Conservation (phyloP, 2,113 vertebrate species). For the Probosciger aterrimus region DNA sequence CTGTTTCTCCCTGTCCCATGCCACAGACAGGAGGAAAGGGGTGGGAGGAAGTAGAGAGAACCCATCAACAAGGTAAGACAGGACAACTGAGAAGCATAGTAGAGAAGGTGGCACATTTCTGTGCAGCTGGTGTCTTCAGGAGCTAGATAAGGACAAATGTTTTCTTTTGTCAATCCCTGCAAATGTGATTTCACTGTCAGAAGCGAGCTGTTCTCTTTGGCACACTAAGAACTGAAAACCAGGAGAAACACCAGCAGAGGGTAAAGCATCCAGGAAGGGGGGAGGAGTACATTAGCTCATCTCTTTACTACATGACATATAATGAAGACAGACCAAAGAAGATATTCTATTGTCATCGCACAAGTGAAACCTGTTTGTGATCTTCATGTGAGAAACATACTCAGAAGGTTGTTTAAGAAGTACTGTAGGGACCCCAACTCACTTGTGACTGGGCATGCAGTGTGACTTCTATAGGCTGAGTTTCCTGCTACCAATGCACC, state of each 20-base stretch:
- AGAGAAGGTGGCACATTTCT: not conserved
- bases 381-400: not conserved
- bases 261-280: not conserved
- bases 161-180: not conserved
- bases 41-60: not conserved
- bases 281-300: not conserved
- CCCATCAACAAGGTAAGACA: not conserved
- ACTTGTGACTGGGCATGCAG: not conserved
- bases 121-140: conserved; percentile 3
- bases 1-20: not conserved
- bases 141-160: conserved; percentile 13
- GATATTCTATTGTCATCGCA: not conserved
- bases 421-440: not conserved
- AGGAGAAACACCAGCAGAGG: not conserved
- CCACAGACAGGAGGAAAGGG: not conserved
- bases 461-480: not conserved
- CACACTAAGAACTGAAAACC: not conserved
- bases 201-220: not conserved
- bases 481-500: not conserved
- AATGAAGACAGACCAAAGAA: not conserved
- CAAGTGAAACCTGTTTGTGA: not conserved
- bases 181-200: conserved; percentile 42
- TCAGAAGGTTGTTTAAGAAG: not conserved
- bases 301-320: not conserved
- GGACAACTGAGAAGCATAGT: not conserved